Base-by-base conservation (phyloP, 2,888 invertebrate species). In the Lithosia quadra region DNA sequence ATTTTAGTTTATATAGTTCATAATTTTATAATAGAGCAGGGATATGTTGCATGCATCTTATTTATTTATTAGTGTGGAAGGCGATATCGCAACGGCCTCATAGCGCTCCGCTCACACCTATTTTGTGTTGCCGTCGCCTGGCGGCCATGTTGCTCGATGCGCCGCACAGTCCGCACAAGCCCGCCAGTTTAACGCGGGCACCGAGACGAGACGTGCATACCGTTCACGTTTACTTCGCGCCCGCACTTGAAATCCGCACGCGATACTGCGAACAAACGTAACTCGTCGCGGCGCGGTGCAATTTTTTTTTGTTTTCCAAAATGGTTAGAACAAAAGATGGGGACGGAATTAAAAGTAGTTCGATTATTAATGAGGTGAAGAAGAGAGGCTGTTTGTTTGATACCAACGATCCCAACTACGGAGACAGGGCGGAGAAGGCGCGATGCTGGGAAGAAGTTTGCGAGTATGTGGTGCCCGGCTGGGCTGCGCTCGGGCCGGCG, bases 181-280 rank as follows among this genome's bases (percentile, higher is more conserved):
- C 88, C 91, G 93, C 90, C 94, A 93, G 94, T 94, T 90, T 91
- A 84, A 88, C 93, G 92, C 94, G 92, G 91, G 84, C 92, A 81
- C 84, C 88, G 90, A 85, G 84, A 89, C 88, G 90, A 85, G 84
- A 89, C 91, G 91, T 86, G 86, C 82, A 83, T 83, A 85, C 77
- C 88, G 88, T 86, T 83, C 85, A 78, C 81, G 78, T 70, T 71
- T 68, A 78, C 74, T 73, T 76, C 78, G 83, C 86, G 84, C 79
- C 75, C 82, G 83, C 84, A 87, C 74, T 67, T 63, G n/a, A 79
- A 71, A 83, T 80, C 81, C 86, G 86, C 85, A 86, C 86, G 84
- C 82, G 79, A 72, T 76, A n/a, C n/a, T 49, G 49, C 49, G 49
- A 49, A n/a, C 49, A 49, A 49, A 49, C 49, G 49, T 72, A 65